Base-by-base conservation (phyloP, 1,140 invertebrate genomes). In the Cotesia glomerata region DNA sequence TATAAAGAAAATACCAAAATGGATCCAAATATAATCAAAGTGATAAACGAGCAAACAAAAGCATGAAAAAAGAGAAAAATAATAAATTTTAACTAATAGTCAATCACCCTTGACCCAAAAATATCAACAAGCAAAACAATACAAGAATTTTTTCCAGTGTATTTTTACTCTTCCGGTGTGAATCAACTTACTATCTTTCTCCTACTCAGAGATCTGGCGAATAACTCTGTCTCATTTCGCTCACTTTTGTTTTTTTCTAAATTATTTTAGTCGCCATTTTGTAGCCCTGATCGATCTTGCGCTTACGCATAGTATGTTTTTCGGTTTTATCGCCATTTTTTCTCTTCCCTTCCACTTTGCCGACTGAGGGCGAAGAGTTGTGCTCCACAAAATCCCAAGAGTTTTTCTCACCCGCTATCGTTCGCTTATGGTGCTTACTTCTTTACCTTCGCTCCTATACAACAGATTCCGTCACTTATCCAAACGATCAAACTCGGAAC, bases 291-390 rank as follows among this genome's bases (percentile, higher is more conserved):
- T 81, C 78, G 82, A 83, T 82, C 78, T 81, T 81, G 79, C 82
- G 82, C 81, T 79, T 75, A 82, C 79, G 80, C 80, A 65, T 45
- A 45, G 5, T 8, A 80, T 75, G 63, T 73, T 72, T 76, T 71
- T 73, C 51, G 75, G 65, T 80, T 82, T 83, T 83, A 81, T 80
- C 81, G 81, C 81, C 80, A 80, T 80, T 82, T 82, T 76, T 71
- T 63, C 39, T 45, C 26, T 18, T 61, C 61, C 35, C 64, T 39
- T 49, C 71, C 71, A 67, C 71, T 51, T 72, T 72, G 71, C 71
- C 71, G 71, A 72, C 71, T 32, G 71, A 67, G 71, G 71, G 39
- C 39, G 39, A 45, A 34, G 39, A 13, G 16, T 35, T 18, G n/a
- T 18, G 5, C 5, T 9, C 39, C 26, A 11, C 18, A 5, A 18